A percentile compares a stretch with the other conserved stretches of the same genome.
phyloP scores from a whole-genome alignment of 2,797 vertebrate genomes.

The Lepilemur ruficaudatus region DNA sequence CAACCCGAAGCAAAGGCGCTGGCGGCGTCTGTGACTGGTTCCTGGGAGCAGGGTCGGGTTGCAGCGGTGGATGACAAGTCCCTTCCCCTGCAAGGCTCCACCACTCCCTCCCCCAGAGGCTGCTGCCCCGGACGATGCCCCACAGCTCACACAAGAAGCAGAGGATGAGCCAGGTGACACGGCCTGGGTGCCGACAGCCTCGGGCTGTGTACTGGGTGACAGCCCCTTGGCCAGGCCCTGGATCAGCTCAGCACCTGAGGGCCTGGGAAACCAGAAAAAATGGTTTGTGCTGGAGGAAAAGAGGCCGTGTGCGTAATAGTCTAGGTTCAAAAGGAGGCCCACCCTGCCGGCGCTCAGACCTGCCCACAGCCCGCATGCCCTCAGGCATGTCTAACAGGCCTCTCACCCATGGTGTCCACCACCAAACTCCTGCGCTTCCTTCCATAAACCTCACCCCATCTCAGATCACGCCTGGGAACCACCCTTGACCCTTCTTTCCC shows the following conservation, averaged over 20 bases:
- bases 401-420: background rate
- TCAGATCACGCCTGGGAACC: background rate
- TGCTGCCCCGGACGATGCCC: slow-evolving; percentile 37
- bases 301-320: background rate
- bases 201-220: background rate
- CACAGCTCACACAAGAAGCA: slow-evolving; percentile 36
- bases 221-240: background rate
- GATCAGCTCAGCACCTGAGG: background rate
- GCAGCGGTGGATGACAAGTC: background rate
- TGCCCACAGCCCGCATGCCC: background rate
- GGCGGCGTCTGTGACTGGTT: background rate
- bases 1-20: background rate
- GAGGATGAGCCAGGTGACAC: slow-evolving; percentile 37
- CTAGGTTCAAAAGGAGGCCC: background rate
- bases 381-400: rapidly evolving
- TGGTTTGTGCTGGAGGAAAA: background rate
- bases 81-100: background rate
- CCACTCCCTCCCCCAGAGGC: background rate
- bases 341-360: background rate
- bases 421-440: background rate
- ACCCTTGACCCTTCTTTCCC: background rate
- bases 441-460: background rate
- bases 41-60: slow-evolving; percentile 7
- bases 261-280: background rate
- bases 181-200: slow-evolving; percentile 12